Evolutionary conservation across 92 coral and sea anemone species (phyloP).

Genomic region (Porites cylindrica): DNA sequence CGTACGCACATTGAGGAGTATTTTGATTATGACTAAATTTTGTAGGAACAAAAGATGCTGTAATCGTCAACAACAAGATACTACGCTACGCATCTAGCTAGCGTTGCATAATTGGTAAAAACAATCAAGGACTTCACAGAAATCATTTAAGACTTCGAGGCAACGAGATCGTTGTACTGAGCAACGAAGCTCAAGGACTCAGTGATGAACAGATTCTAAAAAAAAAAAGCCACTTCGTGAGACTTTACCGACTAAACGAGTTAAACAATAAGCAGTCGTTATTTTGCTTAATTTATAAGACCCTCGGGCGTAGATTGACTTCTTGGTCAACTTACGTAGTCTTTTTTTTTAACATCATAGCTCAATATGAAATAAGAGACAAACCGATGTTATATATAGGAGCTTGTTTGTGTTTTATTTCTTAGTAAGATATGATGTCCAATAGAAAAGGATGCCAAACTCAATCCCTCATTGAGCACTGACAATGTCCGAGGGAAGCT

Average conservation of each 20-base stretch:
- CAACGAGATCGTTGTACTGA: background rate
- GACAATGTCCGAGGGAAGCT: slow-evolving; percentile 1
- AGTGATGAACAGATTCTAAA: background rate
- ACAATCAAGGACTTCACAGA: background rate
- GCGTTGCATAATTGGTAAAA: background rate
- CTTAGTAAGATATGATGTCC: background rate
- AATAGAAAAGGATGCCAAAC: background rate
- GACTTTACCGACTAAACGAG: background rate
- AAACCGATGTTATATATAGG: background rate
- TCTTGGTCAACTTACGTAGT: background rate
- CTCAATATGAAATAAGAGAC: slow-evolving; percentile 1
- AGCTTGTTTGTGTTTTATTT: background rate
- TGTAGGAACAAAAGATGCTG: background rate
- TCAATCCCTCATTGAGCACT: background rate
- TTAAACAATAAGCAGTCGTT: background rate
- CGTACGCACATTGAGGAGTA: background rate
- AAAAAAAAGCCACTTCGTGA: background rate
- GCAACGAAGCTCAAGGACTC: background rate
- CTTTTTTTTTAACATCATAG: background rate
- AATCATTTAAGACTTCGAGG: background rate
- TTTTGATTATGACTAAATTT: background rate
- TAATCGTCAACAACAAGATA: background rate
- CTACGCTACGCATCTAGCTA: background rate
- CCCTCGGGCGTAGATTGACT: slow-evolving; percentile 5
- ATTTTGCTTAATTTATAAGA: background rate